Evolutionary conservation across 2,888 invertebrate species (phyloP), one percentile per base, ranked within the genome.

Genomic region (Vanessa cardui): DNA sequence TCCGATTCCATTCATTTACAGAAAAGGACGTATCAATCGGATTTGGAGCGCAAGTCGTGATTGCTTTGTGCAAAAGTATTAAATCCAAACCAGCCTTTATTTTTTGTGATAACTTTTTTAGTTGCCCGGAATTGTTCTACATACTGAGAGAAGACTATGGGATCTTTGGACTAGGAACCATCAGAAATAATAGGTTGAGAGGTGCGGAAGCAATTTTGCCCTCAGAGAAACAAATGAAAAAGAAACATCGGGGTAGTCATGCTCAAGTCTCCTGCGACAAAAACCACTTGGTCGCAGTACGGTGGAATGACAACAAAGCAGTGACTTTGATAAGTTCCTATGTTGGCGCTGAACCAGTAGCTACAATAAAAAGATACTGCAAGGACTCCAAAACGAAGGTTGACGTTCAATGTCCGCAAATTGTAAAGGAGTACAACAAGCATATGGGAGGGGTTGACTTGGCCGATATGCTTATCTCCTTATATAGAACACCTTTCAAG

Each of bases 311-410:
- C 31, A 60, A 47, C 20, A 44, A 49, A 50, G 49, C 67, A 33
- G 82, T 83, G 8, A 76, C 76, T 8, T 69, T 81, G 50, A 68
- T 79, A 2, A 82, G 81, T 61, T 73, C 77, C 16, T 80, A 70
- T 74, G 75, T 74, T 26, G 80, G 72, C 18, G 60, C 66, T 33
- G 70, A 75, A 62, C 79, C 82, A 39, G 69, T 76, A 18, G 67
- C 71, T 20, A 73, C 71, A 70, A 79, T 80, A 3, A 73, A 72
- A 58, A 65, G 80, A 54, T 80, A 78, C 68, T 74, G 67, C 46
- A 79, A 78, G 66, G 75, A 75, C 7, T 65, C 66, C 31, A 54
- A 63, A 68, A 49, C 46, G 45, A 58, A 62, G 31, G 61, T 59
- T 49, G 63, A 68, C 26, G 59, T 67, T 2, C 21, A 72, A 18